A percentile compares a stretch with the other conserved stretches of the same genome.
These are phyloP conservation scores for Plebejus argus DNA, from an alignment of 2,888 invertebrate species.

Conservation along the genomic window DNA sequence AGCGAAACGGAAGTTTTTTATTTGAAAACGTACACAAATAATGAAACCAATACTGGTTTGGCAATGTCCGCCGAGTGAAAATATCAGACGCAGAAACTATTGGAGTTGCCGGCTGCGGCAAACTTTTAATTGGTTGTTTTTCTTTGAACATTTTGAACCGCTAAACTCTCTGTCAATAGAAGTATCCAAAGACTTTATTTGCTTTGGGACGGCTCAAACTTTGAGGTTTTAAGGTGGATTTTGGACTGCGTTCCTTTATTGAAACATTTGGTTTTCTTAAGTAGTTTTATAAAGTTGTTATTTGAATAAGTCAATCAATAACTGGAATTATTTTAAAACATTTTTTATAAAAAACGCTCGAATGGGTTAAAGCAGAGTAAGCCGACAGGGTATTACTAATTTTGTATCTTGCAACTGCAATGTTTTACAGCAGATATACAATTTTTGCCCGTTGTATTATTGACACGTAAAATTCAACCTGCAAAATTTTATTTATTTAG, in stretches of 20 bases:
- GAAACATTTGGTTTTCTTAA: neutral
- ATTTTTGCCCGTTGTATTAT: too few species aligned
- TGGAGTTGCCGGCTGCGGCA: neutral
- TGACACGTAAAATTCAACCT: too few species aligned
- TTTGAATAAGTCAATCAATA: too few species aligned
- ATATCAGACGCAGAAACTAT: slow-evolving; percentile 12
- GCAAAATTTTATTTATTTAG: too few species aligned
- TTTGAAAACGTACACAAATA: neutral
- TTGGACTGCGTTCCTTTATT: neutral
- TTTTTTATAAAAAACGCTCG: too few species aligned
- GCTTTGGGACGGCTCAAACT: slow-evolving; percentile 33
- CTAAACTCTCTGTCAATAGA: slow-evolving; percentile 12
- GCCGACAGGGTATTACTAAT: too few species aligned
- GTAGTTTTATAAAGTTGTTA: too few species aligned
- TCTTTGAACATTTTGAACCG: slow-evolving; percentile 15
- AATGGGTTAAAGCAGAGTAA: too few species aligned
- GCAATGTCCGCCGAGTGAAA: neutral
- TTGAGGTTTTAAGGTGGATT: slow-evolving; percentile 12
- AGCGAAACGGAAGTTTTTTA: neutral
- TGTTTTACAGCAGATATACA: too few species aligned
- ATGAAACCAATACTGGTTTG: slow-evolving; percentile 7
- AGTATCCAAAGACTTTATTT: slow-evolving; percentile 16
- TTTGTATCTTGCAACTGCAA: too few species aligned
- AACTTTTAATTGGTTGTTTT: slow-evolving; percentile 19
- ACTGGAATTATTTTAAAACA: too few species aligned